Evolutionary conservation across 1,140 invertebrate species (phyloP).

Genomic region (Nylanderia fulva): DNA sequence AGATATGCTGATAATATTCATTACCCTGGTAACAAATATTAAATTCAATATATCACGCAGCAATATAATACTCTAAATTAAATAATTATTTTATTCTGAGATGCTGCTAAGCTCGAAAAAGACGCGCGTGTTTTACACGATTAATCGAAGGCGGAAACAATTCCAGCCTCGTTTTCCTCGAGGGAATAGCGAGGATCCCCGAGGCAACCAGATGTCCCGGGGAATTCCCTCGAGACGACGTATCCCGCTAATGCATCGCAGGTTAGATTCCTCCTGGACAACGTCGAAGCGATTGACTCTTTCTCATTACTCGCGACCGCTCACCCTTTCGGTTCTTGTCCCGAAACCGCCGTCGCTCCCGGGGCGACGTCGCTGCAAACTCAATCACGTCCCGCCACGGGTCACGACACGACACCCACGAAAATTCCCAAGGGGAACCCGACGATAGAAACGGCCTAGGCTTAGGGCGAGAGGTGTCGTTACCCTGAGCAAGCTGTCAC

Average conservation of each 20-base stretch:
- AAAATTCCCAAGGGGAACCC: constrained; percentile 61
- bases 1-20: too few species aligned
- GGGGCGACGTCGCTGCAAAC: constrained; percentile 71
- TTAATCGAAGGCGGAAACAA: constrained; percentile 45
- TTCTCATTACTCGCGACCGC: constrained; percentile 64
- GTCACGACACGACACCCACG: constrained; percentile 77
- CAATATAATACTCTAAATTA: background rate
- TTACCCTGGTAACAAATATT: background rate
- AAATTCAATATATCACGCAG: background rate
- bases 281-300: constrained; percentile 62
- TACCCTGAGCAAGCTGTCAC: constrained; percentile 60
- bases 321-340: constrained; percentile 48
- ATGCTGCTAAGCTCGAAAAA: background rate
- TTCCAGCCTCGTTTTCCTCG: constrained; percentile 18
- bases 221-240: constrained; percentile 52
- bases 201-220: constrained; percentile 36
- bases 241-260: constrained; percentile 58
- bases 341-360: constrained; percentile 48
- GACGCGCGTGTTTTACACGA: constrained; percentile 19
- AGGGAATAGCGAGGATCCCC: constrained; percentile 27
- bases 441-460: constrained; percentile 47
- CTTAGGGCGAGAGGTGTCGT: constrained; percentile 58
- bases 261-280: constrained; percentile 55
- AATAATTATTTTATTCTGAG: constrained; percentile 1
- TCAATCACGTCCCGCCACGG: constrained; percentile 75